Percentiles rank a stretch among this genome's conserved stretches.
These are phyloP conservation scores for Orthosia gracilis DNA, from an alignment of 2,888 invertebrate species.

Conservation along the genomic window DNA sequence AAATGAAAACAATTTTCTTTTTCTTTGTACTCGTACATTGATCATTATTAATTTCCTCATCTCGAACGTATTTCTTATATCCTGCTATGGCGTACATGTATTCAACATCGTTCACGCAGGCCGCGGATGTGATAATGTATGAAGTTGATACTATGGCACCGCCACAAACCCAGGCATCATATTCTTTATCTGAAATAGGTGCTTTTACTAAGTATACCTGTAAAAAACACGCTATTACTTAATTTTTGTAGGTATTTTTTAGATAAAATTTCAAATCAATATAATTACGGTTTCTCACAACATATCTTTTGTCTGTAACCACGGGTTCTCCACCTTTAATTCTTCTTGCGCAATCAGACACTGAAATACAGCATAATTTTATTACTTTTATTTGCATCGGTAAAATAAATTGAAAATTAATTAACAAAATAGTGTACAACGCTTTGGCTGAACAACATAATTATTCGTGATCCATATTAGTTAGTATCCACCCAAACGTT, in stretches of 20 bases:
- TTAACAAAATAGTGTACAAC: background rate
- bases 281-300: constrained; percentile 2
- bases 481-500: background rate
- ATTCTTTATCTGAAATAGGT: constrained; percentile 12
- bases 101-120: constrained; percentile 34
- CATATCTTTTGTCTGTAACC: constrained; percentile 42
- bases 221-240: background rate
- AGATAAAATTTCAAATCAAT: background rate
- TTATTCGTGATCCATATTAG: background rate
- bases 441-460: background rate
- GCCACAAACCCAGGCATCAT: constrained; percentile 38
- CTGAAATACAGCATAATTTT: constrained; percentile 19
- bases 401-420: background rate
- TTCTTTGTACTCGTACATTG: constrained; percentile 7
- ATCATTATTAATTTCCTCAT: constrained; percentile 4
- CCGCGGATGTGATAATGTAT: constrained; percentile 35
- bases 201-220: constrained; percentile 45
- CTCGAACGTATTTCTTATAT: constrained; percentile 22
- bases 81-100: constrained; percentile 35
- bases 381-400: constrained; percentile 1
- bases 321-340: constrained; percentile 50
- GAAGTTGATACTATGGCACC: constrained; percentile 39
- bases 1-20: constrained; percentile 31
- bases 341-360: constrained; percentile 44
- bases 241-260: background rate